Base-by-base conservation (phyloP, 1,140 invertebrate species). In the Euborellia annulipes region DNA sequence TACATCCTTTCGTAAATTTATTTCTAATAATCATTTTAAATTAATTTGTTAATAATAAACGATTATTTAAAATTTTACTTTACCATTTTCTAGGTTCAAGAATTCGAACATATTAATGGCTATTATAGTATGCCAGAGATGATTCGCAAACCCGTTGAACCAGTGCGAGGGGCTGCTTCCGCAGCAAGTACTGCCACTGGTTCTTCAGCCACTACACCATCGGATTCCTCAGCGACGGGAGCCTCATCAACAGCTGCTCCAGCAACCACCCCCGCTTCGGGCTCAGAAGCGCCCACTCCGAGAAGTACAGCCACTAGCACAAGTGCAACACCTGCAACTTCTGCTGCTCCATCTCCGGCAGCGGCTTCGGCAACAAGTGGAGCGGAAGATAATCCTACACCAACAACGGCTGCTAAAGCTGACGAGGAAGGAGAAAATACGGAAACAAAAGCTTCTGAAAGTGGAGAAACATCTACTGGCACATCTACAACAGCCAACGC, bases 41-140 rank as follows among this genome's bases (percentile, higher is more conserved):
- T n/a, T n/a, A n/a, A n/a, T n/a, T n/a, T n/a, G n/a, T n/a, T n/a
- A n/a, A n/a, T n/a, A n/a, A n/a, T n/a, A n/a, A n/a, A n/a, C n/a
- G n/a, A n/a, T n/a, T n/a, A n/a, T n/a, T n/a, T n/a, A n/a, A n/a
- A n/a, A n/a, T n/a, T n/a, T n/a, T n/a, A n/a, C n/a, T n/a, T 44
- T 45, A 27, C 47, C 32, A 8, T 38, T 52, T 47, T n/a, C 38
- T n/a, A 67, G 72, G 76, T 95, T 21, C 89, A 96, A 64, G 95
- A 98, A 57, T 99, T 98, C 63, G 95, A 98, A 62, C 79, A 86
- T 53, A 95, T 97, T 43, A 99, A 99, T 62, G 95, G 95, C 0
- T 87, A 89, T 52, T 93, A 94, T 61, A 96, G 91, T 50, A 95
- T 98, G 86, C 92, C 94, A 0, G 86, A 91, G 61, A 68, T 90